These are phyloP conservation scores for Antheraea yamamai DNA, from an alignment of 2,888 invertebrate species.

Conservation along the genomic window DNA sequence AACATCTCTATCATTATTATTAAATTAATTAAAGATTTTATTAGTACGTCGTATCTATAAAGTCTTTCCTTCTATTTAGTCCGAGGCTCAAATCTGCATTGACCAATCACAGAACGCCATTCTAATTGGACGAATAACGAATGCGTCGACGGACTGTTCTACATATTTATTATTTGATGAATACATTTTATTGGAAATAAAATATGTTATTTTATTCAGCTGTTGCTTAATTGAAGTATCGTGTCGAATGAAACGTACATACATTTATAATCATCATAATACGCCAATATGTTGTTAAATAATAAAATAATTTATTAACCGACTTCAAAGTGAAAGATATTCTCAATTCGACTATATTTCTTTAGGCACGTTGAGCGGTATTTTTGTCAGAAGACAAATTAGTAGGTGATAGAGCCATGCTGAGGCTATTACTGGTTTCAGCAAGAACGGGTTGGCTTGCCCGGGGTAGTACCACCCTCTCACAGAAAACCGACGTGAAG, in stretches of 20 bases:
- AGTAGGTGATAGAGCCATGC: too few species aligned
- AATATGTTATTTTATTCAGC: not conserved
- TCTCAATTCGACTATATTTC: too few species aligned
- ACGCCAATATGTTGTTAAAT: not conserved
- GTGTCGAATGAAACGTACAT: not conserved
- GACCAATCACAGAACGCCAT: constrained; percentile 54
- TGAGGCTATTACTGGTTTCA: too few species aligned
- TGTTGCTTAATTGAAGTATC: not conserved
- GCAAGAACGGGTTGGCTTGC: too few species aligned
- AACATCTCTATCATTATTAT: too few species aligned
- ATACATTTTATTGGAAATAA: not conserved
- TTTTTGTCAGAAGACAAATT: too few species aligned
- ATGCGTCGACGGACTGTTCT: constrained; percentile 33
- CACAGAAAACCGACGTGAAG: too few species aligned
- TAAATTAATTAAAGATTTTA: not conserved
- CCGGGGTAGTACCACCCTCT: too few species aligned
- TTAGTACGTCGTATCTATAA: constrained; percentile 35
- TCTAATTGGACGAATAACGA: constrained; percentile 63
- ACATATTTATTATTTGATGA: not conserved
- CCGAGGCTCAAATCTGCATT: constrained; percentile 51
- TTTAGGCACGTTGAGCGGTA: too few species aligned
- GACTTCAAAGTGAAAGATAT: too few species aligned
- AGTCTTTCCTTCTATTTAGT: constrained; percentile 35
- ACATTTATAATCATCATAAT: not conserved
- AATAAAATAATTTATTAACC: too few species aligned